Base-by-base conservation (phyloP, 2,797 vertebrate genomes). In the Pseudochirops corinnae region DNA sequence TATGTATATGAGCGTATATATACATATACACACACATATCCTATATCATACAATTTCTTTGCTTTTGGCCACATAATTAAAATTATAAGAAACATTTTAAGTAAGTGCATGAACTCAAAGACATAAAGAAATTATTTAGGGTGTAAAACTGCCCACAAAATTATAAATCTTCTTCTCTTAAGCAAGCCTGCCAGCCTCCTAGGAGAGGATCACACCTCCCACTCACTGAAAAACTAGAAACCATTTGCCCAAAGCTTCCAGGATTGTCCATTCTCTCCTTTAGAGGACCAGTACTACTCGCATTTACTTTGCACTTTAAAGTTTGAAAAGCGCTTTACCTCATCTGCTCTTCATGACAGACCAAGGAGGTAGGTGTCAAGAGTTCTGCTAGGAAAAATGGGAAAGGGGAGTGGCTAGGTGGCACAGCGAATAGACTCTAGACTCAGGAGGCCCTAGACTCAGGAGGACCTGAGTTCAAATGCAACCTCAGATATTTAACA, bases 111-210 rank as follows among this genome's bases (percentile, higher is more conserved):
- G n/a, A 18, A 74, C 6, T 39, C 13, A n/a, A n/a, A 67, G 62
- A 39, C 18, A 39, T 39, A 39, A 18, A 74, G 18, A 74, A 74
- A 74, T 74, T 21, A 74, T 39, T 39, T 74, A n/a, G 16, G 62
- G 29, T 26, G 56, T 24, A 92, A 50, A 92, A 91, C 74, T 29
- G 55, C n/a, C 55, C 92, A 93, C 16, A 92, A 93, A 91, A 92
- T 0, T 55, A 3, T 39, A 82, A 55, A 74, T 67, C 29, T 93
- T 14, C 67, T 60, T 93, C n/a, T 93, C 67, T 90, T n/a, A 93
- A 28, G 39, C 74, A 91, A 60, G 26, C 21, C 56, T 14, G 62
- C 57, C n/a, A 74, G 13, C 62, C 21, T n/a, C 62, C n/a, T 5
- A 60, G 29, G 29, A 60, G 5, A n/a, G 21, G 62, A 67, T n/a